Evolutionary conservation across 1,140 invertebrate genomes (phyloP), one percentile per base, ranked within the genome.

Genomic region (Camponotus vicinus): DNA sequence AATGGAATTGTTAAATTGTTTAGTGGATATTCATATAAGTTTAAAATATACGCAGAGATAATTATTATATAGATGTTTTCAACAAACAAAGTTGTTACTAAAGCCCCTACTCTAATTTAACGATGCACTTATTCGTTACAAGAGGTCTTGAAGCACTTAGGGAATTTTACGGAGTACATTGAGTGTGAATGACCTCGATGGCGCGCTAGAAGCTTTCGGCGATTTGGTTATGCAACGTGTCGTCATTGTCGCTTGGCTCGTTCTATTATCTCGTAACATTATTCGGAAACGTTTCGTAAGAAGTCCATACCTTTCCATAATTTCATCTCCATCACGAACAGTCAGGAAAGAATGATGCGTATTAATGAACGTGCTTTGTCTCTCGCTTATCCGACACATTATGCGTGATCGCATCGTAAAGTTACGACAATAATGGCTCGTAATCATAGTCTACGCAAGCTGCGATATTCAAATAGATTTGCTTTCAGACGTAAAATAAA

Each of bases 251-350:
- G 27, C 64, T 45, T 34, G 27, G 15, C 9, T 52, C 40, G 32
- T 52, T 18, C 49, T 52, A 52, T 52, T 52, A 52, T 52, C 64
- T 75, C 69, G 34, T 45, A 67, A 76, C 61, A 32, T 78, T 78
- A 85, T 88, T 78, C 85, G 71, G 85, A 80, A 71, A 59, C 71
- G 86, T 82, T 86, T 87, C 80, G 78, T 85, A 87, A 85, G 87
- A n/a, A 84, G 34, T 45, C 21, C 37, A 42, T 34, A 45, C 21
- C 71, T 78, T 57, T 66, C 57, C 75, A 79, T 89, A 87, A 89
- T 87, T 89, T 78, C 61, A 82, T 63, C 64, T 73, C 69, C 40
- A 40, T 76, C 40, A 13, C 55, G 42, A 75, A 45, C 34, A 61
- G 21, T 49, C 75, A 37, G 61, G 27, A 61, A 85, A 75, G 69